Base-by-base conservation (phyloP, 2,797 vertebrate species). In the Protonibea diacanthus region DNA sequence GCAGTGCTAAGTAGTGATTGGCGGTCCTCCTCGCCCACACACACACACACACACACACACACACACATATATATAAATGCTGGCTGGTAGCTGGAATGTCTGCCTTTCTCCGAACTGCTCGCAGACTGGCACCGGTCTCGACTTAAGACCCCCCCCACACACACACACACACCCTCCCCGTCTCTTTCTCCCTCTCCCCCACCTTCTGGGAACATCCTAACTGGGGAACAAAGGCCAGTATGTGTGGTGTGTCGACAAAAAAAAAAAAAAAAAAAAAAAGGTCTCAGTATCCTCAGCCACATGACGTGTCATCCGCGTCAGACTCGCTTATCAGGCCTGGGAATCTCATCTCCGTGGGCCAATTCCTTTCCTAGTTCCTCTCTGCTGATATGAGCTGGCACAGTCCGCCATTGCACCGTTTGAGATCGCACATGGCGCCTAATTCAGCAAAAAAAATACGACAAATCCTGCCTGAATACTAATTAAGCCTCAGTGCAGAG, bases 41-140 rank as follows among this genome's bases (percentile, higher is more conserved):
- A 60, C 44, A 47, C 69, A 64, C 68, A 72, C 68, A 72, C n/a
- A 61, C 68, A 65, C 58, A 71, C 62, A 78, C 71, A 72, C 61
- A 69, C 68, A 72, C 20, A 68, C n/a, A 61, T 1, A 38, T 9
- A 38, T 38, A 38, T 38, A 38, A 38, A 38, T 38, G 33, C 33
- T 38, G 33, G 33, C 33, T 38, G 68, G 58, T 73, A 76, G 74
- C 85, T 89, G 92, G 91, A 94, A 93, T 93, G 91, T 90, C 85
- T 85, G 74, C 40, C 18, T 88, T 91, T 85, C 75, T 55, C 52
- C 10, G 70, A 89, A 83, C 89, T 88, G 76, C 73, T 90, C 90
- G 1, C 90, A 84, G 91, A 84, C 92, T 94, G 92, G 94, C 86
- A 95, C 93, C 71, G 52, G 57, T 73, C 72, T 87, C 76, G 80